A percentile compares a stretch with the other conserved stretches of the same genome.
Evolutionary conservation across 2,888 invertebrate genomes (phyloP).

Genomic region (Uropetala carovei): DNA sequence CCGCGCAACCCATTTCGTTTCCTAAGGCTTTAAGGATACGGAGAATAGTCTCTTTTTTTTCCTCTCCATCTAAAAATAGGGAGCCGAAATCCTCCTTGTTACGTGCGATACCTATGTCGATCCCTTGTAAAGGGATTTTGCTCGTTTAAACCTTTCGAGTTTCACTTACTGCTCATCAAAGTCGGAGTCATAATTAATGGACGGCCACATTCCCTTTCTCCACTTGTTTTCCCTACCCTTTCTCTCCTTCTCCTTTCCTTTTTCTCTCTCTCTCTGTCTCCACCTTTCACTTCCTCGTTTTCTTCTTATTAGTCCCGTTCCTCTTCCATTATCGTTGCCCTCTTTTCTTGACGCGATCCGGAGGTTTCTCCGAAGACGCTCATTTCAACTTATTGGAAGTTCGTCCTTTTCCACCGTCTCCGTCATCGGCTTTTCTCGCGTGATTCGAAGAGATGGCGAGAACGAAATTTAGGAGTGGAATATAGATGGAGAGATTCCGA

Average conservation of each 20-base stretch:
- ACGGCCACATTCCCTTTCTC: neutral
- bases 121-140: neutral
- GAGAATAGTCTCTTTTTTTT: neutral
- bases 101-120: neutral
- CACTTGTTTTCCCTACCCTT: neutral
- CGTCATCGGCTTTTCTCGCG: conserved; percentile 8
- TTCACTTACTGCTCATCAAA: conserved; percentile 54
- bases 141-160: conserved; percentile 30
- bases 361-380: conserved; percentile 9
- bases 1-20: neutral
- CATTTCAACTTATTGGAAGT: conserved; percentile 63
- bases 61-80: neutral
- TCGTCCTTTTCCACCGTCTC: conserved; percentile 37
- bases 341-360: neutral
- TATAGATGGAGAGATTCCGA: no score
- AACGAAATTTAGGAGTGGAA: neutral
- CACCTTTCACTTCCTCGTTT: neutral
- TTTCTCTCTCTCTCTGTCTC: neutral
- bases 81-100: neutral
- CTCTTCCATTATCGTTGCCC: no score
- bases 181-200: conserved; percentile 62
- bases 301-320: neutral
- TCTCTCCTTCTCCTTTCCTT: neutral
- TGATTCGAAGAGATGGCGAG: neutral
- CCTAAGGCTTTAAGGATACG: neutral